These are phyloP conservation scores for Gnathonemus echidnorhynchus DNA, from an alignment of 2,113 vertebrate species.

Conservation along the genomic window DNA sequence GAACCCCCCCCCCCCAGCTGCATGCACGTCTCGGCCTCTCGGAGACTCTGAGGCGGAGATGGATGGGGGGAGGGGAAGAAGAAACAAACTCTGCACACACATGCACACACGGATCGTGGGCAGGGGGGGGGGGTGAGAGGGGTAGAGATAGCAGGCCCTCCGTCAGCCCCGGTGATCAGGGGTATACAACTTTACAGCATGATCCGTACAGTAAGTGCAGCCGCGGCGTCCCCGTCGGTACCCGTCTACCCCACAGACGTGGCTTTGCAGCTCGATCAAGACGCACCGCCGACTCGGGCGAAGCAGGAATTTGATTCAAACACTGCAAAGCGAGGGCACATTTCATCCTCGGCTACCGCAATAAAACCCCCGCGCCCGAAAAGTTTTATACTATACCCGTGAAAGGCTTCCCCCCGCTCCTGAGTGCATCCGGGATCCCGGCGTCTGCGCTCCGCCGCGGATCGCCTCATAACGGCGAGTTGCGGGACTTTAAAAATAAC, in stretches of 20 bases:
- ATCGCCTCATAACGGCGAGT: slow-evolving; percentile 50
- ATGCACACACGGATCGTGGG: not conserved
- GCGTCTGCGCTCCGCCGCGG: slow-evolving; percentile 45
- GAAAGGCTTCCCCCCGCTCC: slow-evolving; percentile 53
- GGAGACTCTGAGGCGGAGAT: slow-evolving; percentile 38
- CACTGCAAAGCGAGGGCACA: slow-evolving; percentile 51
- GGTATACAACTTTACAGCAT: slow-evolving; percentile 18
- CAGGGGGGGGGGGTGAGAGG: not conserved
- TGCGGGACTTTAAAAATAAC: slow-evolving; percentile 39
- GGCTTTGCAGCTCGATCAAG: not conserved
- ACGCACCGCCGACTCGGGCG: slow-evolving; percentile 24
- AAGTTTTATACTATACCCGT: slow-evolving; percentile 51
- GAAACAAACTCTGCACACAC: slow-evolving; percentile 53
- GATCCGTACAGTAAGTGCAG: not conserved
- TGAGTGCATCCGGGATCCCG: slow-evolving; percentile 58
- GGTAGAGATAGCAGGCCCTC: slow-evolving; percentile 17
- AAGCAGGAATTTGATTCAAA: slow-evolving; percentile 28
- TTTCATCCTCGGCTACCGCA: slow-evolving; percentile 39
- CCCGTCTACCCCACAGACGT: not conserved
- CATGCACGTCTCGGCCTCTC: slow-evolving; percentile 54
- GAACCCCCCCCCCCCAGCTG: slow-evolving; percentile 47
- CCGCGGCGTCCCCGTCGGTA: not conserved
- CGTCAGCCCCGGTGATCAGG: slow-evolving; percentile 7
- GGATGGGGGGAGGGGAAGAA: slow-evolving; percentile 58
- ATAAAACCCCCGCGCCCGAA: slow-evolving; percentile 28